These are phyloP conservation scores for Noctilio leporinus DNA, from an alignment of 2,113 vertebrate genomes.

Conservation along the genomic window DNA sequence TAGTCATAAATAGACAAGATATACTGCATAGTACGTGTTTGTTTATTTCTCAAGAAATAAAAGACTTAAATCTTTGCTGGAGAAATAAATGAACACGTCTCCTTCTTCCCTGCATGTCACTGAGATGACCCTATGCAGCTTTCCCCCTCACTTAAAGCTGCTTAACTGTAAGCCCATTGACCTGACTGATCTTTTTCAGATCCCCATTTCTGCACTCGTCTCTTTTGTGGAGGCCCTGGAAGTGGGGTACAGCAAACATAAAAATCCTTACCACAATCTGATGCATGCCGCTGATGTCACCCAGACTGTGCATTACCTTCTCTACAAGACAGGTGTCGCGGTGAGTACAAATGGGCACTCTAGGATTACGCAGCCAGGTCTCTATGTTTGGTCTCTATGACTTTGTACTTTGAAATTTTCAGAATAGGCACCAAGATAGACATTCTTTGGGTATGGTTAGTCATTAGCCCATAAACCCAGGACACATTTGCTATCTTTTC, in stretches of 20 bases:
- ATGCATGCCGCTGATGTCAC: slow-evolving; percentile 97
- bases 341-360: slow-evolving; percentile 79
- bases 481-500: background rate
- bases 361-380: background rate
- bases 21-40: background rate
- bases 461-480: background rate
- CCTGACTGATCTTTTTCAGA: slow-evolving; percentile 78
- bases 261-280: slow-evolving; percentile 98
- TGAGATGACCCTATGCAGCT: background rate
- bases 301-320: slow-evolving; percentile 95
- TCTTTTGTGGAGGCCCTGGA: slow-evolving; percentile 97
- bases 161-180: background rate
- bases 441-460: background rate
- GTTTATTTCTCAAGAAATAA: slow-evolving; percentile 1
- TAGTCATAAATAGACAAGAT: background rate
- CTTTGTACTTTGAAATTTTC: slow-evolving; percentile 17
- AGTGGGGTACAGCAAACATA: slow-evolving; percentile 97
- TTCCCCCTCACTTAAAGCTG: background rate
- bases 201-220: slow-evolving; percentile 96
- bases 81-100: background rate
- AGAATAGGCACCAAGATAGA: background rate
- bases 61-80: background rate
- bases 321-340: slow-evolving; percentile 94
- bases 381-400: background rate
- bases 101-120: background rate